Conservation (phyloP, 1,140 invertebrate genomes). For the Euborellia annulipes region DNA sequence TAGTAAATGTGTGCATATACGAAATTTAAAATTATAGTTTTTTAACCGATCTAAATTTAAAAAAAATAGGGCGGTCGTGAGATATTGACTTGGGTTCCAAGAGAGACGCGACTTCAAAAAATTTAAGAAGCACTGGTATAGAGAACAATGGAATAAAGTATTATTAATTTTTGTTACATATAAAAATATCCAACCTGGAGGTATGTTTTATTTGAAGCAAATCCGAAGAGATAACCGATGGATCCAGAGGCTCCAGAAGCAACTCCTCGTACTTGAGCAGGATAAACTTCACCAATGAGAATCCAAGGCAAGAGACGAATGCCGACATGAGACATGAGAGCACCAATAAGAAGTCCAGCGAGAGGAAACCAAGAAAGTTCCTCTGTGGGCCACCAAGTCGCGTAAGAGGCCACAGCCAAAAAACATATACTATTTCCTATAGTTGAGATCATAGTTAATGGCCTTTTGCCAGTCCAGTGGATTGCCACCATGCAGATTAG, state of each 20-base stretch:
- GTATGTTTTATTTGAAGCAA: constrained; percentile 53
- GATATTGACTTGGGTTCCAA: too few species aligned
- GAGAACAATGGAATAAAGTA: too few species aligned
- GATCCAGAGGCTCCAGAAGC: constrained; percentile 52
- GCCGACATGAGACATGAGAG: constrained; percentile 49
- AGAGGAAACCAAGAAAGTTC: constrained; percentile 49
- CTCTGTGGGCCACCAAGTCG: constrained; percentile 24
- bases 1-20: too few species aligned
- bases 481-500: constrained; percentile 43
- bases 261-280: constrained; percentile 42
- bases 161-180: too few species aligned
- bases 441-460: constrained; percentile 46
- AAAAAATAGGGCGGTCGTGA: too few species aligned
- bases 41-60: too few species aligned
- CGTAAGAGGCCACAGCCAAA: constrained; percentile 37
- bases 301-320: constrained; percentile 60
- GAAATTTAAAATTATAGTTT: too few species aligned
- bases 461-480: constrained; percentile 51
- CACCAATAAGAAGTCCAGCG: constrained; percentile 41
- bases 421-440: constrained; percentile 42
- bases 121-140: too few species aligned
- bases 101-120: too few species aligned
- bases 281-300: constrained; percentile 53
- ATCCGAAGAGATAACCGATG: constrained; percentile 51
- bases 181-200: too few species aligned